These are phyloP conservation scores for Drosophila limbata DNA, from an alignment of 2,888 invertebrate species.

Conservation along the genomic window DNA sequence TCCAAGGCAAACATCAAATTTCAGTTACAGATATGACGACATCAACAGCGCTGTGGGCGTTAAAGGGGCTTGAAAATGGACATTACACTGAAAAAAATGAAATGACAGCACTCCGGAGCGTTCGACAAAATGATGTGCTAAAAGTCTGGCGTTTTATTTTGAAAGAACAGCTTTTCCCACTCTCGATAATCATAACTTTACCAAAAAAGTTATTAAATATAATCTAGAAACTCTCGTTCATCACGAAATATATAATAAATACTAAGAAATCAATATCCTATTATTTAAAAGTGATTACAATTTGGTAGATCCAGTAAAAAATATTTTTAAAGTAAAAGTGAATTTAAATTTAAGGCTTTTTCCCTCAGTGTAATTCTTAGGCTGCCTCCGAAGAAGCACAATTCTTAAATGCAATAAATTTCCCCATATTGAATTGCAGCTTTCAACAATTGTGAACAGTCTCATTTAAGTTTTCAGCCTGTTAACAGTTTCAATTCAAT, in stretches of 20 bases:
- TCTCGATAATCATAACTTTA: too few species aligned
- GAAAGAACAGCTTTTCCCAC: too few species aligned
- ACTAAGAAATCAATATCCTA: too few species aligned
- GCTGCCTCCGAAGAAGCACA: neutral
- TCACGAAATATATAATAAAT: neutral
- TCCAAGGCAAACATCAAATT: constrained; percentile 43
- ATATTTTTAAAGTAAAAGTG: neutral
- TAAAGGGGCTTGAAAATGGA: neutral
- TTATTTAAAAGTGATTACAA: too few species aligned
- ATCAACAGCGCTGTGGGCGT: constrained; percentile 30
- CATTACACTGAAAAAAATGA: constrained; percentile 4
- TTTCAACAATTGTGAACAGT: neutral
- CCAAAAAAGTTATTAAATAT: neutral
- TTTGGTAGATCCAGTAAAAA: neutral
- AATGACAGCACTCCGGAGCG: neutral
- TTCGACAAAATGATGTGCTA: too few species aligned
- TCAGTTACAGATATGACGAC: constrained; percentile 49
- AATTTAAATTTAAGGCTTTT: neutral
- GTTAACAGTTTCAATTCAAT: constrained; percentile 52
- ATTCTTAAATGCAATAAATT: constrained; percentile 1
- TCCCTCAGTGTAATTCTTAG: constrained; percentile 8
- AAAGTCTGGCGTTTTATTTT: too few species aligned
- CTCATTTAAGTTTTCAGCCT: constrained; percentile 25
- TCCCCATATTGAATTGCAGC: neutral
- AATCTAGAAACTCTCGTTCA: neutral